Conservation (phyloP, 2,113 vertebrate species). For the Paedocypris sp. region DNA sequence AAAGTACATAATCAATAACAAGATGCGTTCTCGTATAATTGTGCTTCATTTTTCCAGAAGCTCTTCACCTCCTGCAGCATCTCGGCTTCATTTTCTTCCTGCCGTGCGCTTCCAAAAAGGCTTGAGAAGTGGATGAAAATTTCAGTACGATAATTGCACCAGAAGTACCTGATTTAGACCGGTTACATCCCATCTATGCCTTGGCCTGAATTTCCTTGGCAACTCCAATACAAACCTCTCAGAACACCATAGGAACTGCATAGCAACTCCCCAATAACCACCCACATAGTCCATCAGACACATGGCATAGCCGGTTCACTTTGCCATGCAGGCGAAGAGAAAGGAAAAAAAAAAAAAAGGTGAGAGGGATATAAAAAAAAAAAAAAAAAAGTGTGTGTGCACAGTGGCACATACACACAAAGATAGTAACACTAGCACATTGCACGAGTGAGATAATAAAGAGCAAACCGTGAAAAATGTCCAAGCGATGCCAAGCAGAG, state of each 20-base stretch:
- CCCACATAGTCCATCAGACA: constrained; percentile 18
- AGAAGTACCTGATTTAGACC: no score
- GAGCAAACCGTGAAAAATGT: constrained; percentile 27
- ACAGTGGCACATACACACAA: constrained; percentile 14
- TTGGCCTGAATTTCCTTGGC: no score
- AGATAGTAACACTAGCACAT: constrained; percentile 38
- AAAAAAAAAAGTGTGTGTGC: constrained; percentile 17
- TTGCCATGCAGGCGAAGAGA: constrained; percentile 12
- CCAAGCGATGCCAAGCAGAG: constrained; percentile 9
- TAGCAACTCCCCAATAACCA: not conserved
- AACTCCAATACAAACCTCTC: no score
- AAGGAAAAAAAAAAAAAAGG: constrained; percentile 8
- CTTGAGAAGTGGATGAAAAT: not conserved
- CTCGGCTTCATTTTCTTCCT: constrained; percentile 12
- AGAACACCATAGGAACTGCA: not conserved
- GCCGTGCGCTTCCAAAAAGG: not conserved
- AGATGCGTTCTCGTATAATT: no score
- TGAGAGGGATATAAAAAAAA: not conserved
- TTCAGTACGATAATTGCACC: no score
- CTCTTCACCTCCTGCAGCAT: not conserved
- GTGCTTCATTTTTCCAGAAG: no score
- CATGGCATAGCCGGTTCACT: constrained; percentile 16
- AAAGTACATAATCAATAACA: no score
- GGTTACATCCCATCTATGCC: not conserved
- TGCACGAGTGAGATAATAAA: constrained; percentile 45